Evolutionary conservation across 1,140 invertebrate genomes (phyloP).

Genomic region (Cryptotermes secundus): DNA sequence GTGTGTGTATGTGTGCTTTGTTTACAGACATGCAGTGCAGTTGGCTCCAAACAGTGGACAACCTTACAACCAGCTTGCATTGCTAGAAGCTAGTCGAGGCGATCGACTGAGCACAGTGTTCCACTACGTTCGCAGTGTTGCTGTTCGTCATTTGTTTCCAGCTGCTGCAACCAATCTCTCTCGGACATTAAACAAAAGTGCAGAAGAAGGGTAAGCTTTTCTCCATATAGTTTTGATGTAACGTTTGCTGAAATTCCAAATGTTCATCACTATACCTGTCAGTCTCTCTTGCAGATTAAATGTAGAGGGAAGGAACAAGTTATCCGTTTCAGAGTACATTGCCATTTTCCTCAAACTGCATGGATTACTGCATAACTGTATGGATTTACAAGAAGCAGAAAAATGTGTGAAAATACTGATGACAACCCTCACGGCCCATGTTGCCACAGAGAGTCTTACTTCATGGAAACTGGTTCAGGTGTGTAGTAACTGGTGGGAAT

Average conservation of each 20-base stretch:
- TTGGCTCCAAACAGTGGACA: conserved; percentile 81
- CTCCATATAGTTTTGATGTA: not conserved
- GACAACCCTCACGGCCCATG: conserved; percentile 68
- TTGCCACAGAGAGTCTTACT: conserved; percentile 75
- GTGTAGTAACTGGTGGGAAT: too few species aligned
- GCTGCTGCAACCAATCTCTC: conserved; percentile 77
- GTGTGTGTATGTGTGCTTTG: conserved; percentile 1
- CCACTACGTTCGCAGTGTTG: conserved; percentile 78
- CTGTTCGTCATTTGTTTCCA: conserved; percentile 79
- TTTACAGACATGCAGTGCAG: conserved; percentile 72
- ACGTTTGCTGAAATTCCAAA: not conserved
- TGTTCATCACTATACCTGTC: not conserved
- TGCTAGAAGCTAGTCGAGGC: conserved; percentile 77
- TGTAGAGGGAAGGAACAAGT: conserved; percentile 56
- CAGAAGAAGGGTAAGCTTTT: conserved; percentile 45
- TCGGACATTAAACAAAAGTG: conserved; percentile 58
- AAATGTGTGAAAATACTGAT: conserved; percentile 61
- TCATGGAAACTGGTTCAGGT: conserved; percentile 68
- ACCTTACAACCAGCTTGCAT: conserved; percentile 84
- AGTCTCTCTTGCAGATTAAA: conserved; percentile 46
- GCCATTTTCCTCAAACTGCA: conserved; percentile 67
- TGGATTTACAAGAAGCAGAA: conserved; percentile 58
- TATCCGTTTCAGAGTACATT: conserved; percentile 68
- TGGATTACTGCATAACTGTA: conserved; percentile 59
- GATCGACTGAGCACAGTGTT: conserved; percentile 79